Base-by-base conservation (phyloP, 1,140 invertebrate species). In the Plectus sambesii region DNA sequence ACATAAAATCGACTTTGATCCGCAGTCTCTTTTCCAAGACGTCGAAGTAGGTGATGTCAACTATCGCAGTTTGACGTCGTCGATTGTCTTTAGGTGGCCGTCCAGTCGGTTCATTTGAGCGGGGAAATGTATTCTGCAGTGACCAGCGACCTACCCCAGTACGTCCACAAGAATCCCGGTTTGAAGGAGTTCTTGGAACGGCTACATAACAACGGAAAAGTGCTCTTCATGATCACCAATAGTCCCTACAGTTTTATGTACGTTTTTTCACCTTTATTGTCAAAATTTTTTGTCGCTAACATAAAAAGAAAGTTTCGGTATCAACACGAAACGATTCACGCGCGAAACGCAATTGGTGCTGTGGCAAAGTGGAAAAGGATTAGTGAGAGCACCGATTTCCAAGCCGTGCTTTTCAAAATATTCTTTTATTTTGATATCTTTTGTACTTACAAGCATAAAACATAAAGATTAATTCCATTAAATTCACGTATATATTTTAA, bases 161-260 rank as follows among this genome's bases (percentile, higher is more conserved):
- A 52, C 33, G 46, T 58, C 5, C 55, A 62, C 35, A 37, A 42
- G 20, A 61, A 62, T 40, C 40, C 15, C 25, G 48, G 36, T 12
- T 17, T 58, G 2, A 25, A 9, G 6, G 42, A 43, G 3, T 47
- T 42, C 26, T 42, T 56, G 12, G 0, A 49, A 17, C 15, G 41
- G 4, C 45, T 58, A n/a, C 12, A 25, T 12, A 8, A 36, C 23
- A 49, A 40, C 24, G 77, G 79, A 19, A 94, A 93, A 71, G 88
- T 92, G 71, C 75, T 93, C 58, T 96, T 97, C 70, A 73, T 97
- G 17, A 86, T 97, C 1, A 94, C 90, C 5, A 97, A 97, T 66
- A 93, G 87, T 72, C 88, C 88, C 0, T 96, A 82, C 70, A 80
- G 83, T 59, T 97, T 96, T 78, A 87, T 94, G 88, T 94, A 78